These are phyloP conservation scores for Eulithis testata DNA, from an alignment of 2,888 invertebrate species.

Conservation along the genomic window DNA sequence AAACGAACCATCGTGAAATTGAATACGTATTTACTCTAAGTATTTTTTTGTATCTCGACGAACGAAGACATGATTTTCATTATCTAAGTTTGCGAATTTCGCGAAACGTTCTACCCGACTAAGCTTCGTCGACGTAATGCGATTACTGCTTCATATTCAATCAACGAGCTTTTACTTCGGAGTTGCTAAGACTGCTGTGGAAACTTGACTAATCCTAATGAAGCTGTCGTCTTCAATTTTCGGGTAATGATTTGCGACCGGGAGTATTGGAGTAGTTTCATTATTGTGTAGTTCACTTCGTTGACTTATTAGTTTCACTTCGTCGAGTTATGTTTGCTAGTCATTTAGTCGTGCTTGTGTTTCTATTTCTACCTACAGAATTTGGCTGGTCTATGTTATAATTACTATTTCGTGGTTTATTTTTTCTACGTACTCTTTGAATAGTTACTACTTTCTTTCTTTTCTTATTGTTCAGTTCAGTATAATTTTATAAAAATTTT, in stretches of 20 bases:
- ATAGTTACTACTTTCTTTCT: too few relatives aligned
- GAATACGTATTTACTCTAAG: too few relatives aligned
- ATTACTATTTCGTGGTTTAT: too few relatives aligned
- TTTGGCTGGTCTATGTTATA: too few relatives aligned
- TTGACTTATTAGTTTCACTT: neutral
- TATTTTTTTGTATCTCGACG: constrained; percentile 15
- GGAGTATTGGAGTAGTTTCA: constrained; percentile 1
- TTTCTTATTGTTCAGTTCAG: too few relatives aligned
- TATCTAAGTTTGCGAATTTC: constrained; percentile 1
- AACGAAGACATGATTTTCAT: constrained; percentile 28
- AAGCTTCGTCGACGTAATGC: constrained; percentile 32
- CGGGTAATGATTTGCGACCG: constrained; percentile 6
- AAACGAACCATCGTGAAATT: too few relatives aligned
- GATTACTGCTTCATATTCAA: constrained; percentile 49
- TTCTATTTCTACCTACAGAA: too few relatives aligned
- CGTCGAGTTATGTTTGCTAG: neutral
- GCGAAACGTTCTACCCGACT: constrained; percentile 23
- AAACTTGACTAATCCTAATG: constrained; percentile 43
- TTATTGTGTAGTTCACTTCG: neutral
- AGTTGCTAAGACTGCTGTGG: constrained; percentile 30
- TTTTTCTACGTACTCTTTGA: too few relatives aligned
- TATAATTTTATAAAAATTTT: too few relatives aligned
- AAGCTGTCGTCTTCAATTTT: constrained; percentile 37
- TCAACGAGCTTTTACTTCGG: constrained; percentile 42
- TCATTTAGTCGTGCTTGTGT: neutral